Conservation (phyloP, 2,113 vertebrate genomes). For the Leptosomus discolor region DNA sequence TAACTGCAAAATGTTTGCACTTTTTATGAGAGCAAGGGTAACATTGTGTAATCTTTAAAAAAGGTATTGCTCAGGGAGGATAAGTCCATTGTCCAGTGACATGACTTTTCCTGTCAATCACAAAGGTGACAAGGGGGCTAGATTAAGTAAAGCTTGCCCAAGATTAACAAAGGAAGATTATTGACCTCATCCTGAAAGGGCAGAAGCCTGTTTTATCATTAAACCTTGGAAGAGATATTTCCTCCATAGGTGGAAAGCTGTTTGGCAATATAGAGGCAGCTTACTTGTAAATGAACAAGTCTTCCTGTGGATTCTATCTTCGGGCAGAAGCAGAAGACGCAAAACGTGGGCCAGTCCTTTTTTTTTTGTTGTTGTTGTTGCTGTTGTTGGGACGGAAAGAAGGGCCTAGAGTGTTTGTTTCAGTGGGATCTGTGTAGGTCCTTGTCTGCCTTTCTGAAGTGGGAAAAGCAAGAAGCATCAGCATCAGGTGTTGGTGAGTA, state of each 20-base stretch:
- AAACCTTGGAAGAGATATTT: slow-evolving; percentile 67
- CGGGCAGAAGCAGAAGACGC: background rate
- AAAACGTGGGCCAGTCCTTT: background rate
- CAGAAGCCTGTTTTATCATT: slow-evolving; percentile 76
- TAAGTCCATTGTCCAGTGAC: slow-evolving; percentile 63
- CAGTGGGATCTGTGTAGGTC: background rate
- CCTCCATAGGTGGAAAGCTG: slow-evolving; percentile 27
- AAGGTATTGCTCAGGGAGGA: slow-evolving; percentile 30
- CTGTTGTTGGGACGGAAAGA: background rate
- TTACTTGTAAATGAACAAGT: background rate
- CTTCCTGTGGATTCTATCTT: background rate
- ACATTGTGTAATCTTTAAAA: slow-evolving; percentile 43
- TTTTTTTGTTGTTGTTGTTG: background rate
- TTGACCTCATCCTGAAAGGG: slow-evolving; percentile 78
- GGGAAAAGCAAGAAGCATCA: background rate
- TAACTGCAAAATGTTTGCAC: slow-evolving; percentile 20
- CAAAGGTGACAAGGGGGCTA: slow-evolving; percentile 73
- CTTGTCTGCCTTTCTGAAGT: background rate
- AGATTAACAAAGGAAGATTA: slow-evolving; percentile 80
- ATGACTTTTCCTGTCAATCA: slow-evolving; percentile 67
- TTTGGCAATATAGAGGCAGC: background rate
- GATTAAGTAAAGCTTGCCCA: slow-evolving; percentile 85
- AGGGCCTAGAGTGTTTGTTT: background rate
- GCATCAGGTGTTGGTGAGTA: slow-evolving; percentile 19
- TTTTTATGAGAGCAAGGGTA: slow-evolving; percentile 53